phyloP scores from a whole-genome alignment of 2,797 vertebrate genomes.

The Bovichtus variegatus region DNA sequence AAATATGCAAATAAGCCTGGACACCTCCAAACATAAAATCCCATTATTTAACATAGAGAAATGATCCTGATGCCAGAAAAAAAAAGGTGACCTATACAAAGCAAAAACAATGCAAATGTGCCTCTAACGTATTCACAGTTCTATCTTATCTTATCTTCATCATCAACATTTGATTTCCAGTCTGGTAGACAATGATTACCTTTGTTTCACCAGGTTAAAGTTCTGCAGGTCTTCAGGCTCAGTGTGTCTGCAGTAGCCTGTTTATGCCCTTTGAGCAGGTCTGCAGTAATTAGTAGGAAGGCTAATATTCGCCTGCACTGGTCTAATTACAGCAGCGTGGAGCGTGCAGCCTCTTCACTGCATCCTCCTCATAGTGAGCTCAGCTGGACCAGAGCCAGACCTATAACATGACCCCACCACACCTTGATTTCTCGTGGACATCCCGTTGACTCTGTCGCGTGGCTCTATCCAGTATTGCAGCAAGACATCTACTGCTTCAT shows the following conservation, averaged over 20 bases:
- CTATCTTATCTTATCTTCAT: no score
- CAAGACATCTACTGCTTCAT: neutral
- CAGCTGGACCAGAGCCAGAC: conserved; percentile 40
- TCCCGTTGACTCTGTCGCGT: conserved; percentile 65
- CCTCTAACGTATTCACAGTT: conserved; percentile 9
- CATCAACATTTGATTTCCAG: neutral
- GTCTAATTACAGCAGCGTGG: conserved; percentile 36
- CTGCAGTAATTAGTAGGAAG: conserved; percentile 31
- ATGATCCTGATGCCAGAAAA: conserved; percentile 9
- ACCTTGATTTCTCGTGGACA: conserved; percentile 33
- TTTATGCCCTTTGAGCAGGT: conserved; percentile 19
- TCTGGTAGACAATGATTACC: neutral
- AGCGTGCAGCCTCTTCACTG: conserved; percentile 21
- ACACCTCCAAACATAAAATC: neutral
- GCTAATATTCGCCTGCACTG: neutral
- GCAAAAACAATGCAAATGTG: neutral
- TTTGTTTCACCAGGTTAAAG: neutral
- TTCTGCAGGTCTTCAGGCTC: conserved; percentile 3
- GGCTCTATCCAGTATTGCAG: conserved; percentile 62
- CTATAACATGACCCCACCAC: conserved; percentile 47
- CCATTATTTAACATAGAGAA: conserved; percentile 37
- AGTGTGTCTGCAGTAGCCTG: neutral
- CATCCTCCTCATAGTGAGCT: conserved; percentile 5
- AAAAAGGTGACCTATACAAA: neutral
- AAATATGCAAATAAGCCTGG: conserved; percentile 1